These are phyloP conservation scores for Miltochrista miniata DNA, from an alignment of 2,888 invertebrate genomes.

Conservation along the genomic window DNA sequence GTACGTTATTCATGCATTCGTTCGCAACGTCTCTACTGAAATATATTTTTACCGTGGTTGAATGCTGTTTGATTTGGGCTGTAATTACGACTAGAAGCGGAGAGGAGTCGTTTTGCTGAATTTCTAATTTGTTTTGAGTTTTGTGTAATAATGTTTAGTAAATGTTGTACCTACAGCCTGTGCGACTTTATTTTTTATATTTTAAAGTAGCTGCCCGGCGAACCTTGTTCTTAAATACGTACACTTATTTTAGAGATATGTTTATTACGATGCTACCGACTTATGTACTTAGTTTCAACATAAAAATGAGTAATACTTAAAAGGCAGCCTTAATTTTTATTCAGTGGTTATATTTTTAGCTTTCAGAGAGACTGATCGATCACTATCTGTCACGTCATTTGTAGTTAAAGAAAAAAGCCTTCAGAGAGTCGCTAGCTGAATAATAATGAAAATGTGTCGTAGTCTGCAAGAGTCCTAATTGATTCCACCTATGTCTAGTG, in stretches of 20 bases:
- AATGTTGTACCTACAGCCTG: no score
- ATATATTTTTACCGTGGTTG: slow-evolving; percentile 1
- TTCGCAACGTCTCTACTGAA: slow-evolving; percentile 3
- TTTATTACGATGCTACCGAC: no score
- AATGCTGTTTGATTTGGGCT: slow-evolving; percentile 9
- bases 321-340: no score
- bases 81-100: slow-evolving; percentile 2
- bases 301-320: background rate
- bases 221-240: no score
- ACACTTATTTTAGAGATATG: no score
- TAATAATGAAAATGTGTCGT: background rate
- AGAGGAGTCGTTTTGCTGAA: background rate
- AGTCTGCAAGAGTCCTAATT: no score
- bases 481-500: no score
- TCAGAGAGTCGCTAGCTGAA: background rate
- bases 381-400: background rate
- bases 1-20: slow-evolving; percentile 28
- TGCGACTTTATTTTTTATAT: no score
- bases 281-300: no score
- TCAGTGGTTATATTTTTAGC: background rate
- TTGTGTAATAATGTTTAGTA: no score
- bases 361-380: background rate
- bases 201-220: no score
- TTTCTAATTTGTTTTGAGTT: no score
- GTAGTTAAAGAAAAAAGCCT: background rate